Conservation (phyloP, 1,140 invertebrate genomes). For the Drosophila quadrilineata region DNA sequence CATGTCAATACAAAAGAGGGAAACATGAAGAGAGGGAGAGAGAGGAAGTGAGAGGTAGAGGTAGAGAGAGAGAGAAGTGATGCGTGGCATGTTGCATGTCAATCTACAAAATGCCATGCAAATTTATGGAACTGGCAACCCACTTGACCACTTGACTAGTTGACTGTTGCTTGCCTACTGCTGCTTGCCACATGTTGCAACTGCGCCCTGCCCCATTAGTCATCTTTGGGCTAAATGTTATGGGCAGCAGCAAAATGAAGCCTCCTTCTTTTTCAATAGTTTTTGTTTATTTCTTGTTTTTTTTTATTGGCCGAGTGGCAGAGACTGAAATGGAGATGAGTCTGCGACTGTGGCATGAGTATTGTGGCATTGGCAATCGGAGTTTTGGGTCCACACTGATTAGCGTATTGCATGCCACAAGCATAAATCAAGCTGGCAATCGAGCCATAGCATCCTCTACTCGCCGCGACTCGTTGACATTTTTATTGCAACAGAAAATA, state of each 20-base stretch:
- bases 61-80: background rate
- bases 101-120: slow-evolving; percentile 52
- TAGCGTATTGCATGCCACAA: slow-evolving; percentile 76
- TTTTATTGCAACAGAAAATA: slow-evolving; percentile 79
- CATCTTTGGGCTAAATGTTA: slow-evolving; percentile 75
- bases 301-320: slow-evolving; percentile 26
- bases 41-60: background rate
- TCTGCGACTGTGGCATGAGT: background rate
- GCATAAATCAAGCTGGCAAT: slow-evolving; percentile 62
- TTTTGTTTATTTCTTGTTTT: slow-evolving; percentile 18
- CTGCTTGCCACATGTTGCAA: slow-evolving; percentile 55
- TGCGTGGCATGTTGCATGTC: slow-evolving; percentile 30
- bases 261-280: slow-evolving; percentile 6
- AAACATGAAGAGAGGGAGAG: background rate
- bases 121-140: slow-evolving; percentile 43
- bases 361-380: too few relatives aligned
- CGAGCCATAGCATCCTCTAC: slow-evolving; percentile 31
- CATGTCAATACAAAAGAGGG: background rate
- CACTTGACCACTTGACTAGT: slow-evolving; percentile 41
- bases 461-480: slow-evolving; percentile 68
- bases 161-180: too few relatives aligned
- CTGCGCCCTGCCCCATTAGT: slow-evolving; percentile 59
- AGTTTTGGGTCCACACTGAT: slow-evolving; percentile 54
- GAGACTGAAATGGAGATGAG: background rate
- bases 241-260: slow-evolving; percentile 60